Evolutionary conservation across 1,140 invertebrate species (phyloP).

Genomic region (Lysiphlebus fabarum): DNA sequence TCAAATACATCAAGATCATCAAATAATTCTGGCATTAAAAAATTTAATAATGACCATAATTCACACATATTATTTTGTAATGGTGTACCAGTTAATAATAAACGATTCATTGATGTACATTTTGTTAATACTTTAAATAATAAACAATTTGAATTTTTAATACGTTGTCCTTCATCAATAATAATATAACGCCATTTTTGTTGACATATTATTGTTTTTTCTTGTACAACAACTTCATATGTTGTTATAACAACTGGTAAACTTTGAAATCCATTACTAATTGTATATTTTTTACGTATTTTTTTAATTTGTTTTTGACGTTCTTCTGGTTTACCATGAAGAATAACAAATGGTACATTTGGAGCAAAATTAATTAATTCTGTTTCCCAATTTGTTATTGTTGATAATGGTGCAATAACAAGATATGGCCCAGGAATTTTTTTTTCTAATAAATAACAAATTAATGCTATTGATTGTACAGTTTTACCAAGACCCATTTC

Average conservation of each 20-base stretch:
- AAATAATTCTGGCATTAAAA: slow-evolving; percentile 71
- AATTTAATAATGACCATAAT: slow-evolving; percentile 72
- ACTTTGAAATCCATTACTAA: slow-evolving; percentile 35
- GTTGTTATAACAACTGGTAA: slow-evolving; percentile 61
- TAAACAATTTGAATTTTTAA: slow-evolving; percentile 65
- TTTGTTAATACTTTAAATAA: slow-evolving; percentile 51
- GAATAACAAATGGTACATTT: slow-evolving; percentile 59
- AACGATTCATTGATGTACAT: slow-evolving; percentile 50
- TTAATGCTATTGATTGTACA: slow-evolving; percentile 66
- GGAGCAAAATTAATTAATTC: slow-evolving; percentile 70
- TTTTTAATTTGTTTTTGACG: slow-evolving; percentile 37
- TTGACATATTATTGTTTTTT: slow-evolving; percentile 48
- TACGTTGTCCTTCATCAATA: slow-evolving; percentile 70
- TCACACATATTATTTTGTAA: slow-evolving; percentile 74
- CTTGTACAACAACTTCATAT: slow-evolving; percentile 59
- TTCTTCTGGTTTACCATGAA: slow-evolving; percentile 54
- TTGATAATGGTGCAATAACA: slow-evolving; percentile 66
- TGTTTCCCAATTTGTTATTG: slow-evolving; percentile 67
- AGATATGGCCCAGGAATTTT: slow-evolving; percentile 61
- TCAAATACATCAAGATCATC: slow-evolving; percentile 65
- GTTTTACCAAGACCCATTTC: slow-evolving; percentile 82
- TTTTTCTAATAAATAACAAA: slow-evolving; percentile 58
- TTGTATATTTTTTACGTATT: slow-evolving; percentile 40
- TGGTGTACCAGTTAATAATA: slow-evolving; percentile 77
- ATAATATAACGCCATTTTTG: slow-evolving; percentile 67